Evolutionary conservation across 2,797 vertebrate genomes (phyloP), one percentile per base, ranked within the genome.

Genomic region (Delichon dasypus): DNA sequence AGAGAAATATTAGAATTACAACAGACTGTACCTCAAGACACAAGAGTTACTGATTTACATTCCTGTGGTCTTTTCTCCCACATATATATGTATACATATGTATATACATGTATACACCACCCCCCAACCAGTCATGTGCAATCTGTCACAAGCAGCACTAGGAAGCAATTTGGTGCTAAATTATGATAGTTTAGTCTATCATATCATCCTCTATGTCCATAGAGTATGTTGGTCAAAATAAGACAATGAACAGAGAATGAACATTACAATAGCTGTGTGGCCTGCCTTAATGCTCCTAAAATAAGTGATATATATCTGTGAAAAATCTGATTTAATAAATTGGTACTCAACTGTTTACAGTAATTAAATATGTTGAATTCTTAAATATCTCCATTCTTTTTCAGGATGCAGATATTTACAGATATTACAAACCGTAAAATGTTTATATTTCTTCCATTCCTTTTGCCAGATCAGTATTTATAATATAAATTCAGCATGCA

Each of bases 21-120:
- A 62, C 23, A 88, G 36, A 25, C 11, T 42, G 4, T 42, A 9
- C 18, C 12, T 38, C 30, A 58, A 74, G 30, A 55, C 0, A 0
- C 6, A 82, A 44, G 30, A 53, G 17, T 50, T 85, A 55, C 10
- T 32, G 34, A 65, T 30, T 82, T 42, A 51, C 0, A n/a, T 11
- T 75, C 42, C 36, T 0, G 0, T 27, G 20, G 4, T 27, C 23
- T 40, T 54, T 67, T 34, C 26, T 8, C 7, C 6, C n/a, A 7
- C 10, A 23, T 5, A 38, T 22, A 44, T 13, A n/a, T 21, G 9
- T 4, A 44, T 44, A 42, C 16, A 42, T 42, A 21, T 45, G 45
- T 45, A 7, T 5, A 10, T 5, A 38, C 3, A 26, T 17, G 11
- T 8, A 23, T 8, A 47, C 10, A 40, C 7, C 3, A 58, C 22